These are phyloP conservation scores for Listronotus bonariensis DNA, from an alignment of 1,140 invertebrate genomes.

Conservation along the genomic window DNA sequence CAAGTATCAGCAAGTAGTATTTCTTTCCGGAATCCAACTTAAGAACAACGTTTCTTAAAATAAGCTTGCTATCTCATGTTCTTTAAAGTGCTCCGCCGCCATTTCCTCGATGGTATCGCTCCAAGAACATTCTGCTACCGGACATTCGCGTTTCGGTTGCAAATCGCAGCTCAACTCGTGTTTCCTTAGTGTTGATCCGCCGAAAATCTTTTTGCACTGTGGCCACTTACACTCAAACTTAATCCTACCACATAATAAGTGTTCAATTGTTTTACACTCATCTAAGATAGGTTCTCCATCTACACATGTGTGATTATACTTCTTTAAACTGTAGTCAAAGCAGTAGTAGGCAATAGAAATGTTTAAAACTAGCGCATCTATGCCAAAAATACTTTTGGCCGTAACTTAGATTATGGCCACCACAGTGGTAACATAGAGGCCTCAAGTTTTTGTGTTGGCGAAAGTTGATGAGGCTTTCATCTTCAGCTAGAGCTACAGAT, in stretches of 20 bases:
- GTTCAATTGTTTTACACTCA: slow-evolving; percentile 29
- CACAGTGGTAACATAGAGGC: slow-evolving; percentile 30
- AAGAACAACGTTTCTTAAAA: slow-evolving; percentile 26
- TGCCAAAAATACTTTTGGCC: slow-evolving; percentile 35
- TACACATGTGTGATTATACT: slow-evolving; percentile 26
- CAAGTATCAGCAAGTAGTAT: slow-evolving; percentile 29
- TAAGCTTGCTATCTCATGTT: slow-evolving; percentile 28
- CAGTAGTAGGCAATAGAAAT: slow-evolving; percentile 37
- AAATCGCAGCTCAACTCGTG: slow-evolving; percentile 25
- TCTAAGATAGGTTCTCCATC: slow-evolving; percentile 28
- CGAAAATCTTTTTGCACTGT: slow-evolving; percentile 28
- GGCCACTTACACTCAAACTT: slow-evolving; percentile 30
- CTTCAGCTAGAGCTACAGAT: not conserved
- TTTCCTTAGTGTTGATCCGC: slow-evolving; percentile 21
- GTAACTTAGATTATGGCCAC: slow-evolving; percentile 30
- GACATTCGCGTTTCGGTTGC: slow-evolving; percentile 24
- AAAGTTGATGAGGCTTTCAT: slow-evolving; percentile 15
- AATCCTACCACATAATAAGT: slow-evolving; percentile 27
- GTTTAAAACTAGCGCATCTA: slow-evolving; percentile 23
- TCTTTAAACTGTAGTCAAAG: slow-evolving; percentile 34
- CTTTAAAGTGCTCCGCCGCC: slow-evolving; percentile 20
- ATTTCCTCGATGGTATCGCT: slow-evolving; percentile 18
- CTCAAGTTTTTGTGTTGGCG: slow-evolving; percentile 18
- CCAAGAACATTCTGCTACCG: slow-evolving; percentile 19
- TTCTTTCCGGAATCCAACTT: slow-evolving; percentile 20